Evolutionary conservation across 53 echinoderm and acorn worm species (phyloP), one percentile per base, ranked within the genome.

Genomic region (Crossaster papposus): DNA sequence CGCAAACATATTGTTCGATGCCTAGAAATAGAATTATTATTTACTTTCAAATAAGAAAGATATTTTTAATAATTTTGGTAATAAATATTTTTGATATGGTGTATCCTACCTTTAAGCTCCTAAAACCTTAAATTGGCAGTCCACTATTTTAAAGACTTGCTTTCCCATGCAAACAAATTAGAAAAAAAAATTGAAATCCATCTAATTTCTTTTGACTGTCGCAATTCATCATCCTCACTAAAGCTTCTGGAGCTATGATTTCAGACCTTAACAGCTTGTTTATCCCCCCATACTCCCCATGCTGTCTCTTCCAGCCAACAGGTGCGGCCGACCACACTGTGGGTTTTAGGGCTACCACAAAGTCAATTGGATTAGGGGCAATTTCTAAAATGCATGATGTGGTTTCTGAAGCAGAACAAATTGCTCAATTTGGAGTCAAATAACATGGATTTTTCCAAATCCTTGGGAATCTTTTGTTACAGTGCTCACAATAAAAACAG

Each of bases 361-460:
- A 78, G 17, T 51, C 44, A 78, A 78, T 78, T 51, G 22, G 28
- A 78, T 78, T 78, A 51, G 15, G 23, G 24, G 78, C 44, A 44
- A 51, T 44, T 78, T 51, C 51, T 51, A 51, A 78, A 78, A n/a
- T n/a, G n/a, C n/a, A n/a, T n/a, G n/a, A n/a, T n/a, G n/a, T 78
- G 10, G 78, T 23, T 78, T 78, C 78, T 78, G 78, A 78, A 44
- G 50, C 51, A n/a, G 11, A 78, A 78, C 78, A 78, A 78, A 78
- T 78, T 78, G 78, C 78, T 51, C 52, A 78, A 78, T 51, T 78
- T 78, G 51, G 78, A 33, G 13, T 44, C 51, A 15, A 51, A 51
- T 33, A 51, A 44, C 24, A 18, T 74, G 14, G 4, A 74, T 74
- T 9, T 29, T 18, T 8, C 74, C 74, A 36, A 33, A 6, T 22